phyloP scores from a whole-genome alignment of 2,888 invertebrate genomes.

The Limnephilus lunatus region DNA sequence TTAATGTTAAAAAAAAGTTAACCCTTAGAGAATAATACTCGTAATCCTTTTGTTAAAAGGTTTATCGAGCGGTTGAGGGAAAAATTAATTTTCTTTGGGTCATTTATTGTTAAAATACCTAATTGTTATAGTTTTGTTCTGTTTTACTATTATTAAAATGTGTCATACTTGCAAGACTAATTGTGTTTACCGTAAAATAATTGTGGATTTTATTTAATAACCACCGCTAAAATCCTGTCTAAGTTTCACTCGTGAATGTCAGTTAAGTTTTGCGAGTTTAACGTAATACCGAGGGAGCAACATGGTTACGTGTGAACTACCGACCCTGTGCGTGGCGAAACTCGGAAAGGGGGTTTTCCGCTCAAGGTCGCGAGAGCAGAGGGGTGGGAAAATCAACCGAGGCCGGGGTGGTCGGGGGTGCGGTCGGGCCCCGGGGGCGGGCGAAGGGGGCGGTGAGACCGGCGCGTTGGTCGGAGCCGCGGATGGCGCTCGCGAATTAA shows the following conservation, averaged over 20 bases:
- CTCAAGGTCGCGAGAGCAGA: conserved; percentile 11
- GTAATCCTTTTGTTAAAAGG: too few species aligned
- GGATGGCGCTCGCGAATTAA: background rate
- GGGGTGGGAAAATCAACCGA: background rate
- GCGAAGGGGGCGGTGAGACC: background rate
- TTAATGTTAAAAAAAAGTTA: too few species aligned
- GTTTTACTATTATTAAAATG: too few species aligned
- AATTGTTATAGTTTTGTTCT: too few species aligned
- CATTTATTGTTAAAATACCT: too few species aligned
- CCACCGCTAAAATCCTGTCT: background rate
- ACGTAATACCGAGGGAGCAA: background rate
- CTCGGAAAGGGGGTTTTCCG: background rate
- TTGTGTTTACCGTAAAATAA: too few species aligned
- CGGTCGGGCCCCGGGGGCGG: background rate
- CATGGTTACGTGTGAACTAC: conserved; percentile 8
- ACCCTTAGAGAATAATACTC: too few species aligned
- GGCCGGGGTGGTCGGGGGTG: background rate
- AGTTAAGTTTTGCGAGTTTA: background rate
- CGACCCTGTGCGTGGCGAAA: conserved; percentile 30
- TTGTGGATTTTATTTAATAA: too few species aligned
- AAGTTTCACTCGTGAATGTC: background rate
- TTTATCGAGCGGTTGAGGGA: too few species aligned
- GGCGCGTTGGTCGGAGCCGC: background rate
- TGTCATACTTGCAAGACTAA: too few species aligned
- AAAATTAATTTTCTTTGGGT: too few species aligned